Evolutionary conservation across 2,113 vertebrate genomes (phyloP).

Genomic region (Misgurnus mizolepis): DNA sequence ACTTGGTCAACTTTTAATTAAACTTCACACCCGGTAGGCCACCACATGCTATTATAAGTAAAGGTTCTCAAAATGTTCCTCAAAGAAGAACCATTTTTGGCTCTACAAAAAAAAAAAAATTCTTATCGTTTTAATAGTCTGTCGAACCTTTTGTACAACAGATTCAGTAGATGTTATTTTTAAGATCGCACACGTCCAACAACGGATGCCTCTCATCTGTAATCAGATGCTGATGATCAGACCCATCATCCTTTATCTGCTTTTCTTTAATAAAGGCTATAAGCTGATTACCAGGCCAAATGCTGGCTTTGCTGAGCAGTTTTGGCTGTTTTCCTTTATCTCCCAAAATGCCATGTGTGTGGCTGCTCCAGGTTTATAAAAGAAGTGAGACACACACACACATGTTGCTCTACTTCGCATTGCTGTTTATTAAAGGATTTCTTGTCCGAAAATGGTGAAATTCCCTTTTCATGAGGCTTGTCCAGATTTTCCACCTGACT

Average conservation of each 20-base stretch:
- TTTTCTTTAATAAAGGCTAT: slow-evolving; percentile 61
- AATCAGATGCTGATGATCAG: slow-evolving; percentile 46
- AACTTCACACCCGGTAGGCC: background rate
- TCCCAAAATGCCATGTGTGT: background rate
- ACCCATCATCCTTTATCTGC: slow-evolving; percentile 56
- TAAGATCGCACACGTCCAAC: background rate
- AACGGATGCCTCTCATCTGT: slow-evolving; percentile 3
- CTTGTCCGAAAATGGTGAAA: slow-evolving; percentile 21
- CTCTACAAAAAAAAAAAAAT: too few species aligned
- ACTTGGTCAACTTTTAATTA: background rate
- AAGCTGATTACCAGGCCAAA: slow-evolving; percentile 57
- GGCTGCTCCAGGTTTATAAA: too few species aligned
- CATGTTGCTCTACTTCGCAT: background rate
- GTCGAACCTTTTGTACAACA: too few species aligned
- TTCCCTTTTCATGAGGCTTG: slow-evolving; percentile 32
- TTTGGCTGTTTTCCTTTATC: slow-evolving; percentile 8
- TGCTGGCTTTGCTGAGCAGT: slow-evolving; percentile 1
- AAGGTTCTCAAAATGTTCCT: too few species aligned
- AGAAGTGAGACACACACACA: too few species aligned
- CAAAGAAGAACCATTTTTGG: too few species aligned
- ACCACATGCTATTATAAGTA: background rate
- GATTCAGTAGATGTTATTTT: too few species aligned
- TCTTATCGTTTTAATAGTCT: too few species aligned
- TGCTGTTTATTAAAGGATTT: slow-evolving; percentile 27
- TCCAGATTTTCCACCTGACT: slow-evolving; percentile 42